These are phyloP conservation scores for Rhinolophus ferrumequinum DNA, from an alignment of 2,113 vertebrate genomes.

Conservation along the genomic window DNA sequence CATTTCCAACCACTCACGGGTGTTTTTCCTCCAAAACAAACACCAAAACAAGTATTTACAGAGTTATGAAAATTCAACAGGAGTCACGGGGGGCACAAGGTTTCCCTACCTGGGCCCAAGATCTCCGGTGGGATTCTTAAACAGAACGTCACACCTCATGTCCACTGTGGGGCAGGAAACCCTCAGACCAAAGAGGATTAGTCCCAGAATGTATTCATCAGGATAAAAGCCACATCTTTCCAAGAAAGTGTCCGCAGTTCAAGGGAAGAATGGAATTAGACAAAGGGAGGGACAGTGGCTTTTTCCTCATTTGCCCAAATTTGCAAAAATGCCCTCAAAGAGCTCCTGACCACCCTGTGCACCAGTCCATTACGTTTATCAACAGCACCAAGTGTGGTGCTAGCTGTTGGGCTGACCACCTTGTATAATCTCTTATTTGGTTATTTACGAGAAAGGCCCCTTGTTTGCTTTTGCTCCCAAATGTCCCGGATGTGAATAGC, in stretches of 20 bases:
- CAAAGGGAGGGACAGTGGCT: background rate
- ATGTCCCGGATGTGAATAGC: background rate
- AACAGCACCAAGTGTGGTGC: background rate
- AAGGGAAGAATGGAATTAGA: background rate
- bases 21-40: constrained; percentile 70
- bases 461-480: background rate
- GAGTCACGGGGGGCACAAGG: constrained; percentile 57
- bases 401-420: background rate
- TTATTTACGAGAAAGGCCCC: background rate
- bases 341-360: rapidly evolving
- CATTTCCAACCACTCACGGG: constrained; percentile 55
- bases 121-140: constrained; percentile 19
- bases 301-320: background rate
- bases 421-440: constrained; percentile 27
- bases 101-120: constrained; percentile 27
- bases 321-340: background rate
- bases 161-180: background rate
- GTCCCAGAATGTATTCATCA: background rate
- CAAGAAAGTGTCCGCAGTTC: background rate
- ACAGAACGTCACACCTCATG: background rate
- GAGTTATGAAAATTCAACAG: constrained; percentile 73
- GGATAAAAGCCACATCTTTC: background rate
- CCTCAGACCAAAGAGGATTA: background rate
- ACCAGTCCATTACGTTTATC: background rate
- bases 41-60: constrained; percentile 78